Evolutionary conservation across 2,888 invertebrate genomes (phyloP).

Genomic region (Phymatocera aterrima): DNA sequence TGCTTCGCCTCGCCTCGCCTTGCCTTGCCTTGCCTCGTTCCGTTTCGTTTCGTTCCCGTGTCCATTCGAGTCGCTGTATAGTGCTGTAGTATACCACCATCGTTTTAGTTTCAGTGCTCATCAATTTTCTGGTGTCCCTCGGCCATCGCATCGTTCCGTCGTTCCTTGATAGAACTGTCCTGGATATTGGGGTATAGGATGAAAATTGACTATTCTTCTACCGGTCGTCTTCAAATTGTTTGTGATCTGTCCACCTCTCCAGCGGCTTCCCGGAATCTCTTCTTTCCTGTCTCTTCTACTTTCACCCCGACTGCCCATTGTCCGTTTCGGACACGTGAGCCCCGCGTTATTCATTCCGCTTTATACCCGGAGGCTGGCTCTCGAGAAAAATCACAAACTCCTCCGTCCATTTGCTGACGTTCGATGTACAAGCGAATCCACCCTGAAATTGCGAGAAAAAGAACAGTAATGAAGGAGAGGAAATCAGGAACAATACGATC

Average conservation of each 20-base stretch:
- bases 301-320: constrained; percentile 15
- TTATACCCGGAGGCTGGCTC: background rate
- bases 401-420: background rate
- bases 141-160: constrained; percentile 14
- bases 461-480: too few relatives aligned
- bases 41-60: background rate
- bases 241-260: constrained; percentile 23
- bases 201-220: background rate
- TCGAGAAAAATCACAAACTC: background rate
- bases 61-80: background rate
- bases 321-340: constrained; percentile 12
- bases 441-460: too few relatives aligned
- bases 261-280: background rate
- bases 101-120: background rate
- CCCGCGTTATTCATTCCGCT: constrained; percentile 4
- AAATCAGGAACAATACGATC: too few relatives aligned
- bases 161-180: background rate
- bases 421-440: too few relatives aligned
- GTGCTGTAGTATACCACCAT: too few relatives aligned
- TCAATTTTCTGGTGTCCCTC: constrained; percentile 11
- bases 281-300: background rate
- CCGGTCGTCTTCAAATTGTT: constrained; percentile 10
- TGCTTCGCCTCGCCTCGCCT: constrained; percentile 26
- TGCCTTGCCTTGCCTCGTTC: background rate
- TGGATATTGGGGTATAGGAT: background rate